Evolutionary conservation across 2,113 vertebrate genomes (phyloP), one percentile per base, ranked within the genome.

Genomic region (Polypterus bichir): DNA sequence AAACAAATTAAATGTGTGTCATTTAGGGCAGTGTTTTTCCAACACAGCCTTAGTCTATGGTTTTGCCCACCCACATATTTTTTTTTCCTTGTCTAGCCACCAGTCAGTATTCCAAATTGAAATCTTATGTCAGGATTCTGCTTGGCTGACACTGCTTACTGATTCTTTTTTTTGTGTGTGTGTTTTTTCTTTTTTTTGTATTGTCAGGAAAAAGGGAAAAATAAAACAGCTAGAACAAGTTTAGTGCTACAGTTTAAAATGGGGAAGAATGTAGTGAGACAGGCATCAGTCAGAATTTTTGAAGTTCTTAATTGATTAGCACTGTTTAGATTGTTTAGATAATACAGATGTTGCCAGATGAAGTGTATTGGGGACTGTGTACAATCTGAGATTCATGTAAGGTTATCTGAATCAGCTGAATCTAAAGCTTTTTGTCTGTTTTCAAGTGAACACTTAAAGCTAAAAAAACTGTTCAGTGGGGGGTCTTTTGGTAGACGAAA

Each of bases 401-500:
- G 55, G 49, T 62, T 45, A 9, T 44, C 46, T 45, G 11, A 47
- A 11, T 54, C 11, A 55, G 11, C 47, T 44, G 6, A 54, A 7
- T 9, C 45, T 47, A 3, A 9, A 47, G 60, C 60, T 54, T 58
- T 66, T 59, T 62, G 49, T 61, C 65, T 59, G 54, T 51, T 49
- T 48, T 46, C 48, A 62, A 61, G 59, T 69, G 65, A 70, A 62
- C 72, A 73, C 65, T 81, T 78, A 77, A 77, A 70, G 68, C 71
- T 71, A 59, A 47, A 54, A 59, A 74, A 27, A 27, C 27, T 27
- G 76, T 76, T 71, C 5, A 45, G 60, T 27, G 64, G 79, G 81
- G 81, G 75, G 74, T 27, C 27, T 27, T 60, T 11, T 55, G 68
- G 66, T 68, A 74, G 74, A 73, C 77, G 61, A 70, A 81, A 81